Conservation (phyloP, 35 echinoderm and acorn worm genomes). For the Ophiothrix spiculata region DNA sequence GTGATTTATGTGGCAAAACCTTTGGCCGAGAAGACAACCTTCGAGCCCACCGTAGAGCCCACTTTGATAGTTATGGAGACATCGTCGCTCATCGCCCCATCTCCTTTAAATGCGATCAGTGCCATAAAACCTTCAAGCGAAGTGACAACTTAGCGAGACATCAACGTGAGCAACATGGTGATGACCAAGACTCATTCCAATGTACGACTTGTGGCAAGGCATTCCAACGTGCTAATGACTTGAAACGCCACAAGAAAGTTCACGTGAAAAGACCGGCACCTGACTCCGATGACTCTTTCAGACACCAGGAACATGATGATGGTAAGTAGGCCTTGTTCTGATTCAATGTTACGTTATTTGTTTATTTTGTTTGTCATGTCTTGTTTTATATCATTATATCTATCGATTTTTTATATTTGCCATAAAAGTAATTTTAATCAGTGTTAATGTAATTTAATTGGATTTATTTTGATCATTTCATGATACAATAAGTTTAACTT, state of each 20-base stretch:
- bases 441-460: no score
- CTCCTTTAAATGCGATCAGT: background rate
- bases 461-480: no score
- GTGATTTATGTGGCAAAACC: background rate
- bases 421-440: no score
- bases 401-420: no score
- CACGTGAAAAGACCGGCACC: background rate
- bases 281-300: no score
- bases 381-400: no score
- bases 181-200: background rate
- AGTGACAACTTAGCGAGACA: background rate
- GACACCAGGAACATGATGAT: no score
- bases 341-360: no score
- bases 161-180: slow-evolving; percentile 4
- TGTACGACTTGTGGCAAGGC: background rate
- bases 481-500: no score
- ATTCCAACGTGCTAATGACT: background rate
- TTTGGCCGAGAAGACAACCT: background rate
- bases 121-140: background rate
- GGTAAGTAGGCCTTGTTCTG: no score
- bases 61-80: background rate
- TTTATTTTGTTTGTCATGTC: no score
- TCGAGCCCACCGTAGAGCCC: background rate
- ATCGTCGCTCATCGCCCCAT: background rate
- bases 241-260: background rate